These are phyloP conservation scores for Riparia riparia DNA, from an alignment of 2,113 vertebrate species.

Conservation along the genomic window DNA sequence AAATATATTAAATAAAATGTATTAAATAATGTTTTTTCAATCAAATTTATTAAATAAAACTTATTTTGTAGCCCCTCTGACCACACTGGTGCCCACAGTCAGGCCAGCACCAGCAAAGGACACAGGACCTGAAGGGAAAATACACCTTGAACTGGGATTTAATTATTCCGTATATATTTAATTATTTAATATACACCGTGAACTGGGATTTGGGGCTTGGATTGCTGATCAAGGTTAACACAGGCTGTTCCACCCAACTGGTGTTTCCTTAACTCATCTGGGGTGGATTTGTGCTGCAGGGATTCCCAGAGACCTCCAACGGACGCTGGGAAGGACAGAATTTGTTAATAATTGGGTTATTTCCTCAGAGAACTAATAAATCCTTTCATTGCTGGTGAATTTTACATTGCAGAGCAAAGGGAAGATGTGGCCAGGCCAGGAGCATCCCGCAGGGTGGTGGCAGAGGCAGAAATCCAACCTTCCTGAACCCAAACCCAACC, in stretches of 20 bases:
- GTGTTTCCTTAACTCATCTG: neutral
- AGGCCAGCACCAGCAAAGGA: neutral
- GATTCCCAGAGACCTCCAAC: neutral
- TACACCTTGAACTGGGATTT: fast-evolving
- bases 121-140: neutral
- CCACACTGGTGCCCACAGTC: neutral
- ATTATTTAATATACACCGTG: too few relatives aligned
- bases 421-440: neutral
- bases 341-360: neutral
- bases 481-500: too few relatives aligned
- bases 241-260: neutral
- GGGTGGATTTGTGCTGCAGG: neutral
- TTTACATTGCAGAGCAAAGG: neutral
- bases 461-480: neutral
- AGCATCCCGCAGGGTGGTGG: neutral
- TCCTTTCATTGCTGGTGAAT: fast-evolving
- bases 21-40: neutral
- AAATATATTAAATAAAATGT: neutral
- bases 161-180: too few relatives aligned
- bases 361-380: neutral
- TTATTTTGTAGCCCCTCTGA: neutral
- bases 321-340: fast-evolving
- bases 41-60: neutral
- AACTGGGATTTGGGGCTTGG: neutral
- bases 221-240: neutral